Evolutionary conservation across 1,140 invertebrate species (phyloP), one percentile per base, ranked within the genome.

Genomic region (Polyergus mexicanus): DNA sequence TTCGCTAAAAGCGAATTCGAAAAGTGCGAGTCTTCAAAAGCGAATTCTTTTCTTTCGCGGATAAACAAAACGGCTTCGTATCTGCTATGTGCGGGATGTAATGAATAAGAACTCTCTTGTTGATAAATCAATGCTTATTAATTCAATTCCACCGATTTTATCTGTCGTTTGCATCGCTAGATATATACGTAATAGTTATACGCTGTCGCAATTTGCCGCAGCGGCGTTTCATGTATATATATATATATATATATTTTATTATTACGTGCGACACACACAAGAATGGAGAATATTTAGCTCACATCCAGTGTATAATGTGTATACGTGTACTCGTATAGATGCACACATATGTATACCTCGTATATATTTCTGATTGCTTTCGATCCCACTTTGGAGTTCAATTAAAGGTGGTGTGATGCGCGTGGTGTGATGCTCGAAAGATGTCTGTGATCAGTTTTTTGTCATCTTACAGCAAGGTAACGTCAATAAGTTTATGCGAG

Each of bases 401-500:
- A 63, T 65, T 28, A 65, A 10, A 77, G 32, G 63, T 80, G 76
- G 76, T 80, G 62, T 68, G 76, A 69, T 69, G 65, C 63, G 63
- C 44, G 38, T 16, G 11, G 28, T 13, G 58, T 65, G 38, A 69
- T 35, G 32, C 44, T 38, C 32, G 13, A 25, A 51, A 78, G 28
- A 68, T 54, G 63, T 6, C 28, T 6, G 13, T 22, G 35, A 78
- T 54, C 44, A 54, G 76, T 54, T 80, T 80, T 80, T 69, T 69
- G 62, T 69, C 16, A 69, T 68, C 63, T n/a, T 5, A 28, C 8
- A 10, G 6, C 47, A 6, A 22, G 22, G 76, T 25, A 28, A 69
- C 6, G 44, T 80, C 32, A 63, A n/a, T 22, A 3, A 13, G 2
- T 0, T 0, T 69, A 13, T 35, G 47, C 47, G 22, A 80, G 76